Percentiles rank a stretch among this genome's conserved stretches.
Conservation (phyloP, 2,797 vertebrate species). For the Brachyalestes nurse region DNA sequence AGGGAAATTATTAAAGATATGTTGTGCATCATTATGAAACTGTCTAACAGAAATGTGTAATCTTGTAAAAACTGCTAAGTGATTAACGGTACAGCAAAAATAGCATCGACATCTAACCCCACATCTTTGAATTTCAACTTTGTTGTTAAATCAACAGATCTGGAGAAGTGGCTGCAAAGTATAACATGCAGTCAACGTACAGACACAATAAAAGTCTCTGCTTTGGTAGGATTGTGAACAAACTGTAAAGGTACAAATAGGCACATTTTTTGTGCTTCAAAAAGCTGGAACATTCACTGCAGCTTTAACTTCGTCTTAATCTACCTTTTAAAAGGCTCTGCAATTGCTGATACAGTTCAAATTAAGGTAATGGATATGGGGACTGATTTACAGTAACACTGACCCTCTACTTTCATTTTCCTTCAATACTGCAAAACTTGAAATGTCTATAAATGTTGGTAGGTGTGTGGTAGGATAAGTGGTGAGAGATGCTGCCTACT, state of each 20-base stretch:
- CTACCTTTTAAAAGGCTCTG: neutral
- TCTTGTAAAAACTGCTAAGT: neutral
- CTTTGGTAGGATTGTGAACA: neutral
- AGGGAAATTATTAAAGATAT: neutral
- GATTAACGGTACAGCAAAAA: neutral
- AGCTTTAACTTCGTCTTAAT: neutral
- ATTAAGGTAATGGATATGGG: neutral
- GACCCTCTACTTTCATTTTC: neutral
- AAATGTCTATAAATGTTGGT: neutral
- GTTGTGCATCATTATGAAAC: slow-evolving; percentile 3
- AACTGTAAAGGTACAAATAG: neutral
- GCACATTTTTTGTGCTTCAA: neutral
- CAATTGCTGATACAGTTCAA: neutral
- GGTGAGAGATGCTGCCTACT: slow-evolving; percentile 63
- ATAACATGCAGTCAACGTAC: neutral
- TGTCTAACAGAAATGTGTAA: neutral
- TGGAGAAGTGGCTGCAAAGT: neutral
- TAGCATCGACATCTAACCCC: too few relatives aligned
- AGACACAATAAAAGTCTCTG: neutral
- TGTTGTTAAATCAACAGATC: neutral
- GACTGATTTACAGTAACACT: neutral
- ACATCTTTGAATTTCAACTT: too few relatives aligned
- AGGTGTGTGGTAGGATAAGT: neutral
- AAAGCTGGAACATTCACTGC: neutral
- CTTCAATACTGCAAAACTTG: neutral